These are phyloP conservation scores for Alfaro cultratus DNA, from an alignment of 2,797 vertebrate genomes.

Conservation along the genomic window DNA sequence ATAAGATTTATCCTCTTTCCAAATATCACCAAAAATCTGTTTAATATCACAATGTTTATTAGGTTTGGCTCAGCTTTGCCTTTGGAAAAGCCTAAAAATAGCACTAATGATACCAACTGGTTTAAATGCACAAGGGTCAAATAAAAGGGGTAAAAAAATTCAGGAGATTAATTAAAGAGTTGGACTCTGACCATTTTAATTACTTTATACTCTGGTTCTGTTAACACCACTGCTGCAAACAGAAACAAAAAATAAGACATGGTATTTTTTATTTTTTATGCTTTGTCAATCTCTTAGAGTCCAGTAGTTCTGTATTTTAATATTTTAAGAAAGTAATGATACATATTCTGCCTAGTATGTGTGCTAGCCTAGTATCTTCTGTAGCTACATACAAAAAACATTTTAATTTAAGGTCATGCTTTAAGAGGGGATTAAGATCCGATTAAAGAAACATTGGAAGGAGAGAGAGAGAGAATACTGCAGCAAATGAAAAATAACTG, in stretches of 20 bases:
- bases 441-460: conserved; percentile 8
- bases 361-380: background rate
- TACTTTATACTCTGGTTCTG: background rate
- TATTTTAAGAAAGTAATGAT: background rate
- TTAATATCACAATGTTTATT: background rate
- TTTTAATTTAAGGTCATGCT: background rate
- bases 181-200: background rate
- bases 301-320: background rate
- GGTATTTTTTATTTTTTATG: background rate
- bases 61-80: background rate
- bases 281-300: background rate
- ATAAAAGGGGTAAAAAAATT: background rate
- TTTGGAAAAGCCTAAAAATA: background rate
- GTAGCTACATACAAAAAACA: background rate
- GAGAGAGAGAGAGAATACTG: conserved; percentile 1
- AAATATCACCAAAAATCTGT: background rate
- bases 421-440: conserved; percentile 13
- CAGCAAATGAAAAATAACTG: conserved; percentile 12
- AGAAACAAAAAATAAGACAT: background rate
- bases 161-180: background rate
- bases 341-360: no score
- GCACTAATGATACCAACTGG: background rate
- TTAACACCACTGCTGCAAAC: background rate
- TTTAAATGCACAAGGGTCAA: background rate
- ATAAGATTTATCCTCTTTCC: background rate